Percentiles rank a stretch among this genome's conserved stretches.
phyloP scores from a whole-genome alignment of 2,797 vertebrate species.

The Sitta carolinensis region DNA sequence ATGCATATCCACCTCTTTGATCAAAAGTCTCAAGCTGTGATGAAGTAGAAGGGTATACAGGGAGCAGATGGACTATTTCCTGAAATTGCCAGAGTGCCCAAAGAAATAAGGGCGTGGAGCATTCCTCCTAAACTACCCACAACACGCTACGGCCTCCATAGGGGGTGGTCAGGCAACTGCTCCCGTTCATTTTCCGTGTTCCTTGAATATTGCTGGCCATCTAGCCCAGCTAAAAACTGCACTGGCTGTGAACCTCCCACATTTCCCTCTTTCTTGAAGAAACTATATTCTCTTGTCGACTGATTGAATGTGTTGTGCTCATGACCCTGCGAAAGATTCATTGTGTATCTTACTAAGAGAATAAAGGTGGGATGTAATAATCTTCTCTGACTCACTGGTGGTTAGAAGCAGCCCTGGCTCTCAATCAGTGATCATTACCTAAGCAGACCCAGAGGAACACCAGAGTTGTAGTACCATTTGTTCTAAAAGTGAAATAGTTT shows the following conservation, averaged over 20 bases:
- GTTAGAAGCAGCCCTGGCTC: background rate
- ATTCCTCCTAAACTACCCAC: background rate
- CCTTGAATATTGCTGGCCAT: background rate
- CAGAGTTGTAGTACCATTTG: background rate
- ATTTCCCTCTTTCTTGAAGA: background rate
- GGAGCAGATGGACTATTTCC: background rate
- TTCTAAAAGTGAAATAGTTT: background rate
- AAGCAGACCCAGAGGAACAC: background rate
- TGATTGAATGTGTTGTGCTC: background rate
- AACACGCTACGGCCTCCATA: rapidly evolving
- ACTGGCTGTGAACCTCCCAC: background rate
- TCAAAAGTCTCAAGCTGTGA: background rate
- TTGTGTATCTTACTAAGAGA: background rate
- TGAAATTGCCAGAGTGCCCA: background rate
- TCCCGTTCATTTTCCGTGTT: background rate
- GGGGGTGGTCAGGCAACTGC: background rate
- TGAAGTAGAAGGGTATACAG: background rate
- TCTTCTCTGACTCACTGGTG: background rate
- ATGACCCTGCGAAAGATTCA: background rate
- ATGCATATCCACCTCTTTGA: background rate
- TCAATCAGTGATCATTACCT: background rate
- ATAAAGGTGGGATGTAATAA: background rate
- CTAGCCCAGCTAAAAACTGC: background rate
- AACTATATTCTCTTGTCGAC: background rate
- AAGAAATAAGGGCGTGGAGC: background rate